Percentiles rank a stretch among this genome's conserved stretches.
Conservation (phyloP, 1,140 invertebrate species). For the Pseudachorutes palmiensis region DNA sequence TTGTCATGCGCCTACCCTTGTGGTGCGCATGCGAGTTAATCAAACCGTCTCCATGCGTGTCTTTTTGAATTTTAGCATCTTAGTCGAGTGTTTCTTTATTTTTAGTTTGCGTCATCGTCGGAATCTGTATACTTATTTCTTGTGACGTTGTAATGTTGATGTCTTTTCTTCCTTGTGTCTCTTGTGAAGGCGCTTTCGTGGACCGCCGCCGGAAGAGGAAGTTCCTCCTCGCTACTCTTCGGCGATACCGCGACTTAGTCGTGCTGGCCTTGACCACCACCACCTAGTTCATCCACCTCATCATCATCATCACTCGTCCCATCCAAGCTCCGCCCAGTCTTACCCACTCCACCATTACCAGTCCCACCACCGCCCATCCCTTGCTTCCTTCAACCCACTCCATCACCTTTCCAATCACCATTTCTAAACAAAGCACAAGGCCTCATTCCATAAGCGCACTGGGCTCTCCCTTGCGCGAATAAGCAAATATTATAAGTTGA, state of each 20-base stretch:
- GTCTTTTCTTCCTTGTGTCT: slow-evolving; percentile 21
- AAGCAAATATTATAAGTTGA: neutral
- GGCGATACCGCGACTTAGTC: slow-evolving; percentile 36
- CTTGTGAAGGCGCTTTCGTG: slow-evolving; percentile 35
- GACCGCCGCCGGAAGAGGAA: slow-evolving; percentile 34
- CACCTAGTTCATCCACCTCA: slow-evolving; percentile 33
- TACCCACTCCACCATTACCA: slow-evolving; percentile 20
- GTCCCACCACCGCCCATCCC: slow-evolving; percentile 14
- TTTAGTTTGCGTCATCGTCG: neutral
- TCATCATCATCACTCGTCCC: slow-evolving; percentile 14
- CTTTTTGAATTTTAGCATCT: no score
- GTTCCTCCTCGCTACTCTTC: slow-evolving; percentile 21
- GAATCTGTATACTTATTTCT: slow-evolving; percentile 4
- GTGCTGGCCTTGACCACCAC: slow-evolving; percentile 37
- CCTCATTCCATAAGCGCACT: neutral
- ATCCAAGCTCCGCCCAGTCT: slow-evolving; percentile 25
- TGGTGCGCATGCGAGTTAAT: no score
- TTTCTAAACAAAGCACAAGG: slow-evolving; percentile 8
- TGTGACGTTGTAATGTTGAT: slow-evolving; percentile 13
- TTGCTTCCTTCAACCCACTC: slow-evolving; percentile 10
- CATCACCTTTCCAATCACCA: slow-evolving; percentile 16
- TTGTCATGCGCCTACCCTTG: no score
- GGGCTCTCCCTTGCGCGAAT: neutral
- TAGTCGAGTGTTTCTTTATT: slow-evolving; percentile 18
- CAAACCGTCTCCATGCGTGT: no score